phyloP scores from a whole-genome alignment of 2,888 invertebrate genomes.

The Opisthograptis luteolata region DNA sequence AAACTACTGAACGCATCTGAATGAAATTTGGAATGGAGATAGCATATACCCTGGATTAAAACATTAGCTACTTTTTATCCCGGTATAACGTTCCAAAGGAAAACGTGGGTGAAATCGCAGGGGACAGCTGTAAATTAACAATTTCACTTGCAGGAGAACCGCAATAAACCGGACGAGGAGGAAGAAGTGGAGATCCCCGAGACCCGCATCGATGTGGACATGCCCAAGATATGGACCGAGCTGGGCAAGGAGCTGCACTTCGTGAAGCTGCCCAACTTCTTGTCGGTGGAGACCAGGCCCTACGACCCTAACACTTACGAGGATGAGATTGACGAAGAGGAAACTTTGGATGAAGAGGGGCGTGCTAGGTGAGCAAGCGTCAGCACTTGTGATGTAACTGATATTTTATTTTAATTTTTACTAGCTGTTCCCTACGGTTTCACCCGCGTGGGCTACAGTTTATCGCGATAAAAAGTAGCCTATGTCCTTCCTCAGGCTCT shows the following conservation, averaged over 20 bases:
- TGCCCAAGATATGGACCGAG: conserved; percentile 97
- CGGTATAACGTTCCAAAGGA: too few species aligned
- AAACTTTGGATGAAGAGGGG: conserved; percentile 98
- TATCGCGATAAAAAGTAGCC: too few species aligned
- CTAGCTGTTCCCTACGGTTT: too few species aligned
- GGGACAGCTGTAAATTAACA: background rate
- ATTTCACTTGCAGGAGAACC: conserved; percentile 58
- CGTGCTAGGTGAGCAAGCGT: conserved; percentile 86
- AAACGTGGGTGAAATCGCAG: too few species aligned
- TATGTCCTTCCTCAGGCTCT: too few species aligned
- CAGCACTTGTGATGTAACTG: too few species aligned
- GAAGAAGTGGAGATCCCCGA: conserved; percentile 94
- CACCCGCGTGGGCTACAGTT: too few species aligned
- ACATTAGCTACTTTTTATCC: too few species aligned
- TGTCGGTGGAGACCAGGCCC: conserved; percentile 98
- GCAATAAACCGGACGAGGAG: conserved; percentile 87
- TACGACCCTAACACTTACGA: conserved; percentile 98
- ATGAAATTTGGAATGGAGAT: too few species aligned
- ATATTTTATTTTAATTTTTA: too few species aligned
- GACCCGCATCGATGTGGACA: conserved; percentile 97
- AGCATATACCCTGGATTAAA: too few species aligned
- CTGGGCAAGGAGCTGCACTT: conserved; percentile 97
- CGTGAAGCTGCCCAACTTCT: conserved; percentile 98
- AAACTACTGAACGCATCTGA: too few species aligned
- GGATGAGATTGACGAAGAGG: conserved; percentile 99